phyloP scores from a whole-genome alignment of 1,140 invertebrate genomes.

The Heliconius melpomene region DNA sequence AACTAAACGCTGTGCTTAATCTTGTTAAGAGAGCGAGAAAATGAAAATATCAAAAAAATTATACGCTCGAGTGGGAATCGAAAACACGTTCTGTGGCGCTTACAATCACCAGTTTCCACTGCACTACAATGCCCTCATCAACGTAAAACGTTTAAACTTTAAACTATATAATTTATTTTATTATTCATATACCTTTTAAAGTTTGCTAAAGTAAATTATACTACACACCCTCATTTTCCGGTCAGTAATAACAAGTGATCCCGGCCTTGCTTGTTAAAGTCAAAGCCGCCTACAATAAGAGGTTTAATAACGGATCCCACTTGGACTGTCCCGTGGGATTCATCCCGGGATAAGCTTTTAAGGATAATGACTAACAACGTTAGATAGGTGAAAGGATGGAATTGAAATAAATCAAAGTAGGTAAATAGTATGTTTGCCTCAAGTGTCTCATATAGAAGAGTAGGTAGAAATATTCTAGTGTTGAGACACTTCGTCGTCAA shows the following conservation, averaged over 20 bases:
- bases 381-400: constrained; percentile 5
- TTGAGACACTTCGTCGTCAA: no score
- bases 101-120: background rate
- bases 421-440: background rate
- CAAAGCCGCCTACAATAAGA: constrained; percentile 30
- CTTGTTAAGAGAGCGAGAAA: no score
- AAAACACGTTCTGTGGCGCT: background rate
- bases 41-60: background rate
- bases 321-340: constrained; percentile 23
- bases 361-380: constrained; percentile 26
- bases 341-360: constrained; percentile 29
- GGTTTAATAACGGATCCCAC: constrained; percentile 31
- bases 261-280: constrained; percentile 21
- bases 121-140: background rate
- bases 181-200: background rate
- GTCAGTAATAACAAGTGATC: constrained; percentile 27
- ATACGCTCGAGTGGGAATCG: background rate
- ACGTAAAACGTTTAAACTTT: background rate
- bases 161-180: background rate
- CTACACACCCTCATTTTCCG: constrained; percentile 1
- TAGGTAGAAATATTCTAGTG: no score
- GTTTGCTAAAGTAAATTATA: background rate
- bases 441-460: no score
- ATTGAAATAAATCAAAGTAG: background rate
- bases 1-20: no score